Percentiles rank a stretch among this genome's conserved stretches.
Evolutionary conservation across 2,113 vertebrate species (phyloP).

Genomic region (Hippocampus abdominalis): DNA sequence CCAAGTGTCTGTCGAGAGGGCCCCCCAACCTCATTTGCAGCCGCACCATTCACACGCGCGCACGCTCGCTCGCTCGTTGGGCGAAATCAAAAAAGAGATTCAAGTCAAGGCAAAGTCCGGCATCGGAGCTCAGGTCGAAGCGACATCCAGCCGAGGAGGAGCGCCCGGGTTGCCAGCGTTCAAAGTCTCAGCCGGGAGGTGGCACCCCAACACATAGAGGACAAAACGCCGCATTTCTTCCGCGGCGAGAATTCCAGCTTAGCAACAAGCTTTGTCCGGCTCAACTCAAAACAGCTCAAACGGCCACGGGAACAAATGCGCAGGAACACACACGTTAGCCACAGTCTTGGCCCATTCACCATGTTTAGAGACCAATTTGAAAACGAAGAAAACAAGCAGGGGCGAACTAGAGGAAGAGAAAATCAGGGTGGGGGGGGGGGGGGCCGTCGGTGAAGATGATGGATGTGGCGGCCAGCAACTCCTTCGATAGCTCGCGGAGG

Average conservation of each 20-base stretch:
- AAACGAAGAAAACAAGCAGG: too few species aligned
- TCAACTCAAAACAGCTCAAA: slow-evolving; percentile 66
- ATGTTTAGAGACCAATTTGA: neutral
- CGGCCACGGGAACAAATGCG: slow-evolving; percentile 24
- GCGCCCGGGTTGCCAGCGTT: slow-evolving; percentile 42
- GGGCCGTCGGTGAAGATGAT: too few species aligned
- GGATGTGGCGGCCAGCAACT: too few species aligned
- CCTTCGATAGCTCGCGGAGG: too few species aligned
- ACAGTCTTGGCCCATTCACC: neutral
- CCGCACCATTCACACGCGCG: slow-evolving; percentile 15
- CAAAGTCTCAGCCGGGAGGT: slow-evolving; percentile 53
- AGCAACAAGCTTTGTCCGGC: slow-evolving; percentile 93
- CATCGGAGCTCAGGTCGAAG: neutral
- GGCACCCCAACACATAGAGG: slow-evolving; percentile 60
- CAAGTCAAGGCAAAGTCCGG: neutral
- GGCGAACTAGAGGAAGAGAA: too few species aligned
- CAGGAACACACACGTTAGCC: slow-evolving; percentile 20
- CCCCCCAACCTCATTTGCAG: slow-evolving; percentile 36
- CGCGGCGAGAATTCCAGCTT: slow-evolving; percentile 78
- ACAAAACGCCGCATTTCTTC: slow-evolving; percentile 82
- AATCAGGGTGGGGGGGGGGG: too few species aligned
- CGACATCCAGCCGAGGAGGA: slow-evolving; percentile 39
- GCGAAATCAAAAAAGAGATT: neutral
- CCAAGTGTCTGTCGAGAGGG: slow-evolving; percentile 49
- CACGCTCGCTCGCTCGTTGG: neutral